Conservation (phyloP, 2,888 invertebrate genomes). For the Oligia strigilis region DNA sequence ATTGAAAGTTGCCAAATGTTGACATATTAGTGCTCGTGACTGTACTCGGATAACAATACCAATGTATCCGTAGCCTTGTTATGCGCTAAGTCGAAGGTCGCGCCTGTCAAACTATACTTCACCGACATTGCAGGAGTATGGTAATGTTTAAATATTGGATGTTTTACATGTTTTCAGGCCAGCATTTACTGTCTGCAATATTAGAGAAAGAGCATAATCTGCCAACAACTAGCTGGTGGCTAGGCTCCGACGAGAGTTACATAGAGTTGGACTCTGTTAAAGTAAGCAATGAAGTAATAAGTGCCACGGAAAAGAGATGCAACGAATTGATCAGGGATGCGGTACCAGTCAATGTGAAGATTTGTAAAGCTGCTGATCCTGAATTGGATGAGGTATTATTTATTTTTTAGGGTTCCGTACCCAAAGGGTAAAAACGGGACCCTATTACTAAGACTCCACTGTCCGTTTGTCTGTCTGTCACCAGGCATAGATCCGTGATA, state of each 20-base stretch:
- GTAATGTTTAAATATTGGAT: neutral
- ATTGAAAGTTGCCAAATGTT: too few species aligned
- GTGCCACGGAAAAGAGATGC: constrained; percentile 90
- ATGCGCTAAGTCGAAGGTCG: too few species aligned
- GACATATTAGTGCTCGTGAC: too few species aligned
- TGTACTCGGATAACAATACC: too few species aligned
- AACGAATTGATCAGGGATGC: constrained; percentile 93
- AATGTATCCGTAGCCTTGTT: too few species aligned
- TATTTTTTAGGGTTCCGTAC: neutral
- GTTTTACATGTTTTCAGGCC: constrained; percentile 88
- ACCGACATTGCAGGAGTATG: too few species aligned
- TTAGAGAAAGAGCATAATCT: constrained; percentile 92
- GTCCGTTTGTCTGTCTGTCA: too few species aligned
- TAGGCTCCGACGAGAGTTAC: constrained; percentile 93
- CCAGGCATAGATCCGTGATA: too few species aligned
- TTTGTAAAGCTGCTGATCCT: constrained; percentile 92
- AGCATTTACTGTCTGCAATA: constrained; percentile 95
- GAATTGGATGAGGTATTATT: constrained; percentile 84
- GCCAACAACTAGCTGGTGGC: constrained; percentile 95
- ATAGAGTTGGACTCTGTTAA: constrained; percentile 92
- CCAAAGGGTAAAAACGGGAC: too few species aligned
- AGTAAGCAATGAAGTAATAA: constrained; percentile 88
- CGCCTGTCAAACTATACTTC: too few species aligned
- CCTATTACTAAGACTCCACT: too few species aligned
- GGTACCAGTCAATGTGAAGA: constrained; percentile 91